phyloP scores from a whole-genome alignment of 2,113 vertebrate genomes.

The Burhinus bistriatus region DNA sequence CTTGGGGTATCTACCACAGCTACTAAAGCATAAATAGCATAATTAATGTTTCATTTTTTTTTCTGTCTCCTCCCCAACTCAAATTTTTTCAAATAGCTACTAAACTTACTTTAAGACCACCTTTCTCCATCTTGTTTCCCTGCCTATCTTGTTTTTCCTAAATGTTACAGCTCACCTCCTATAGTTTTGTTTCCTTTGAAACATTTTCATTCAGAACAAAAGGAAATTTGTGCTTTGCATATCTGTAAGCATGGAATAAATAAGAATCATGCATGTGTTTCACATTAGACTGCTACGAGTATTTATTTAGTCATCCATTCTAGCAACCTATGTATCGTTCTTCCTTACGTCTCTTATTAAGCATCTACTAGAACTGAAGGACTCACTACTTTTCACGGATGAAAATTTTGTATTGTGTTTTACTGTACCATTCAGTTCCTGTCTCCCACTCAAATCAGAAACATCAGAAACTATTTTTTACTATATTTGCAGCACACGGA shows the following conservation, averaged over 20 bases:
- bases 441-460: constrained; percentile 45
- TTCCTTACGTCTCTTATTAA: constrained; percentile 7
- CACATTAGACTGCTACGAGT: constrained; percentile 21
- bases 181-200: not conserved
- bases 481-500: not conserved
- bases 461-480: constrained; percentile 16
- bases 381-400: not conserved
- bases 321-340: not conserved
- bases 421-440: constrained; percentile 18
- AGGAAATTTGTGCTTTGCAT: not conserved
- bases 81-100: not conserved
- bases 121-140: not conserved
- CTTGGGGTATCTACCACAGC: not conserved
- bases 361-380: constrained; percentile 13
- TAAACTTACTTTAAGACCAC: not conserved
- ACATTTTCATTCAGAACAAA: not conserved
- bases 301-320: constrained; percentile 22
- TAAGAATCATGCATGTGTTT: not conserved
- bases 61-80: not conserved
- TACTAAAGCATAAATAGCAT: not conserved
- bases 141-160: not conserved
- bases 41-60: not conserved
- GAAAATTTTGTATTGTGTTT: constrained; percentile 21
- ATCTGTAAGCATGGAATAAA: not conserved
- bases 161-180: not conserved